These are phyloP conservation scores for Malacosoma neustria DNA, from an alignment of 2,888 invertebrate genomes.

Conservation along the genomic window DNA sequence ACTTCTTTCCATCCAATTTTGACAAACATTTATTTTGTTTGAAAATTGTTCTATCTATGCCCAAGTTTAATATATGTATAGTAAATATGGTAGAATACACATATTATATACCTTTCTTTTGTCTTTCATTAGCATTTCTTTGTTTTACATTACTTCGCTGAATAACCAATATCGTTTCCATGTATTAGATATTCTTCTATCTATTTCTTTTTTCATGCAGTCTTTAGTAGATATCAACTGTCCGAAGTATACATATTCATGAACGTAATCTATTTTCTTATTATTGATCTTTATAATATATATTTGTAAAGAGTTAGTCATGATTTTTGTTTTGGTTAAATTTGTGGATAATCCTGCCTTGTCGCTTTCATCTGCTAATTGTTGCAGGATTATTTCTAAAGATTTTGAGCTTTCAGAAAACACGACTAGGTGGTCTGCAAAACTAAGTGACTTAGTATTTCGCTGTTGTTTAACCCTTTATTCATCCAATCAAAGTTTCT, in stretches of 20 bases:
- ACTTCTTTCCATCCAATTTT: too few relatives aligned
- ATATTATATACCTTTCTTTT: too few relatives aligned
- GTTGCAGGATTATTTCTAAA: constrained; percentile 1
- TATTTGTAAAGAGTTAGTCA: neutral
- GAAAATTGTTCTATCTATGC: too few relatives aligned
- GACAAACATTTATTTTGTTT: too few relatives aligned
- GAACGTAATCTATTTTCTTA: neutral
- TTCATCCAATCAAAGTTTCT: neutral
- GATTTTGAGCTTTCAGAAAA: neutral
- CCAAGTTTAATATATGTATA: too few relatives aligned
- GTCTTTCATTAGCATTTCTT: too few relatives aligned
- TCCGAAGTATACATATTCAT: neutral
- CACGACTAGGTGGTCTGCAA: neutral
- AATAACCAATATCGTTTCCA: too few relatives aligned
- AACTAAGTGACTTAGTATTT: neutral
- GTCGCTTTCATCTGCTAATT: neutral
- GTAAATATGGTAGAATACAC: too few relatives aligned
- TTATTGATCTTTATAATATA: neutral
- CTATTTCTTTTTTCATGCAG: neutral
- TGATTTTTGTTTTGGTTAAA: constrained; percentile 1
- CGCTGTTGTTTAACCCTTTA: neutral
- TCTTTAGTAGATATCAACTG: neutral
- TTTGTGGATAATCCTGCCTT: constrained; percentile 1
- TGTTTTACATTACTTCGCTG: too few relatives aligned
- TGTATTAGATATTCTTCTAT: too few relatives aligned